Percentiles rank a stretch among this genome's conserved stretches.
phyloP scores from a whole-genome alignment of 92 coral and sea anemone species.

The Palythoa grandis region DNA sequence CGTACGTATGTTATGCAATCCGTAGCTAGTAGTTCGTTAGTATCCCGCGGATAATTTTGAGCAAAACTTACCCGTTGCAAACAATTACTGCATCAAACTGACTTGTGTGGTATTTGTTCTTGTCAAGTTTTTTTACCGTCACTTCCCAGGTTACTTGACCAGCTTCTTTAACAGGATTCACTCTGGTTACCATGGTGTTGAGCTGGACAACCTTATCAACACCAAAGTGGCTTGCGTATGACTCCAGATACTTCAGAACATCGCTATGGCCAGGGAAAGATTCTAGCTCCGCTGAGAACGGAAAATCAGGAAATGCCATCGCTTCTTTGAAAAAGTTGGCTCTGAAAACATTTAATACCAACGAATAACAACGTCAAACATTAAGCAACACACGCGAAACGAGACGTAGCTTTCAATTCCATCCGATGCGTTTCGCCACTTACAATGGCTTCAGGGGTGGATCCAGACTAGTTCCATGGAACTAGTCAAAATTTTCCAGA shows the following conservation, averaged over 20 bases:
- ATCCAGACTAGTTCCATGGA: no score
- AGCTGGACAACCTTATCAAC: constrained; percentile 63
- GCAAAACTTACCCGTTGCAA: constrained; percentile 80
- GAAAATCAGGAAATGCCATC: constrained; percentile 80
- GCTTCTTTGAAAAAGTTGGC: constrained; percentile 80
- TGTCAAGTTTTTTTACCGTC: constrained; percentile 51
- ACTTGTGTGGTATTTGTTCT: constrained; percentile 37
- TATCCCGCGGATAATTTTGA: no score
- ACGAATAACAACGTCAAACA: neutral
- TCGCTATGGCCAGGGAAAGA: constrained; percentile 63
- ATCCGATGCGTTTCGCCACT: neutral
- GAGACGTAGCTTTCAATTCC: neutral
- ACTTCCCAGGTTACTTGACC: constrained; percentile 74
- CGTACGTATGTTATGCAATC: no score
- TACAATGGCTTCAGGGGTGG: neutral
- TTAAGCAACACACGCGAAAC: neutral
- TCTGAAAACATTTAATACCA: constrained; percentile 29
- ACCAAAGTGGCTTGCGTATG: constrained; percentile 69
- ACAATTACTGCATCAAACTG: constrained; percentile 78
- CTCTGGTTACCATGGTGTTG: constrained; percentile 61
- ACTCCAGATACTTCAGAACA: constrained; percentile 69
- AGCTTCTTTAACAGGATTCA: constrained; percentile 51
- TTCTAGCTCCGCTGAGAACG: constrained; percentile 66
- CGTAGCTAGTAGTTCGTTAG: no score
- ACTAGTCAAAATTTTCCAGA: no score